Percentiles rank a stretch among this genome's conserved stretches.
These are phyloP conservation scores for Vannuccia rotundouncinata DNA, from an alignment of 2,888 invertebrate genomes.

Conservation along the genomic window DNA sequence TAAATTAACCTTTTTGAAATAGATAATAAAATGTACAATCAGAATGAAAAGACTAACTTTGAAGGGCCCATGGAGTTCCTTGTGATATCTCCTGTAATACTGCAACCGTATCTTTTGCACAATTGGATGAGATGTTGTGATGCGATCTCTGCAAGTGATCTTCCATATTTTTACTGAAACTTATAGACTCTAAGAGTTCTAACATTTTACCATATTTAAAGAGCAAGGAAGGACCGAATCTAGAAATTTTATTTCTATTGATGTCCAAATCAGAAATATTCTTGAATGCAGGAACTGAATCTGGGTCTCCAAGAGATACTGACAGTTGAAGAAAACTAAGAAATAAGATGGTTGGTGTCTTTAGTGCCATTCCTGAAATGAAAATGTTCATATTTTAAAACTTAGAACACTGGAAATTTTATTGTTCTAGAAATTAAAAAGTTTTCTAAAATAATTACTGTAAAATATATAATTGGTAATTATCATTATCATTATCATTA, in stretches of 20 bases:
- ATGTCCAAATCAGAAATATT: background rate
- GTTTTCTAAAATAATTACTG: too few relatives aligned
- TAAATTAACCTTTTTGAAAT: background rate
- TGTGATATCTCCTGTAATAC: background rate
- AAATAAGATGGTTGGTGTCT: background rate
- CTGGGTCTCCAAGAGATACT: background rate
- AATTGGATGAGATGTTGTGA: background rate
- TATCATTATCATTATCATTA: too few relatives aligned
- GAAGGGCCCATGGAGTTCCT: background rate
- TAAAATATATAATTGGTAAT: too few relatives aligned
- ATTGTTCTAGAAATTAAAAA: too few relatives aligned
- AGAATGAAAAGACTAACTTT: too few relatives aligned
- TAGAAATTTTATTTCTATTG: background rate
- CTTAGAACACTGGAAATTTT: too few relatives aligned
- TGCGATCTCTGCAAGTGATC: background rate
- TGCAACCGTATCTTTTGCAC: background rate
- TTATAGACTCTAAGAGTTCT: background rate
- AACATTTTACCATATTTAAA: background rate
- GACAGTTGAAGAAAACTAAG: background rate
- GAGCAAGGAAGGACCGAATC: background rate
- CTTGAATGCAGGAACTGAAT: background rate
- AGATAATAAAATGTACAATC: background rate
- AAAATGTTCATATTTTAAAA: too few relatives aligned
- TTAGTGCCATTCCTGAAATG: background rate
- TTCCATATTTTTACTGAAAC: background rate